Conservation (phyloP, 1,140 invertebrate genomes). For the Lethrus apterus region DNA sequence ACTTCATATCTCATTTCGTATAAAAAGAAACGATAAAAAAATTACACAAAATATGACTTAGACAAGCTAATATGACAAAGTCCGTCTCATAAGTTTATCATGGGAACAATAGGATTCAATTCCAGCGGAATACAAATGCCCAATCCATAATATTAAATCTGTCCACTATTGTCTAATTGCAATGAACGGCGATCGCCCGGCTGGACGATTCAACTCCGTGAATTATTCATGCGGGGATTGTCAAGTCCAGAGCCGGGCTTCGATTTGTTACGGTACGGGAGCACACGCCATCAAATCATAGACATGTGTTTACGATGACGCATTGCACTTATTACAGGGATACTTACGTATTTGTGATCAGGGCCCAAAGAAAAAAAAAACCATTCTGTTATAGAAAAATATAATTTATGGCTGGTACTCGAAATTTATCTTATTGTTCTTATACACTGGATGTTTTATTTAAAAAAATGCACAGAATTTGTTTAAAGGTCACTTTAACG, state of each 20-base stretch:
- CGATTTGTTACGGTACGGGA: conserved; percentile 20
- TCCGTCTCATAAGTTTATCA: conserved; percentile 31
- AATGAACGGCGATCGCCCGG: conserved; percentile 28
- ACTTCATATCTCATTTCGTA: background rate
- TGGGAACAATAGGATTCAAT: conserved; percentile 31
- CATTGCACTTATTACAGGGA: conserved; percentile 6
- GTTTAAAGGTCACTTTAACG: too few species aligned
- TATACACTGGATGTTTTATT: background rate
- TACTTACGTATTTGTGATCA: too few species aligned
- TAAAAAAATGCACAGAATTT: too few species aligned
- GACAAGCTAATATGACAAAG: conserved; percentile 24
- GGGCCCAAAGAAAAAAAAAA: background rate
- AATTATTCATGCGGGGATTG: conserved; percentile 31
- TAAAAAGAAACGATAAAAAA: conserved; percentile 10
- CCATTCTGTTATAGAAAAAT: background rate
- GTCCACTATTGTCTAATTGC: conserved; percentile 35
- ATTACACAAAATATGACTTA: conserved; percentile 17
- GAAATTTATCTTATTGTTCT: background rate
- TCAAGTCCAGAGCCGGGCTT: conserved; percentile 22
- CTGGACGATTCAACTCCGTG: conserved; percentile 23
- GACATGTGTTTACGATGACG: conserved; percentile 16
- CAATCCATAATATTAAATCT: conserved; percentile 36
- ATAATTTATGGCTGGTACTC: background rate
- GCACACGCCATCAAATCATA: conserved; percentile 15
- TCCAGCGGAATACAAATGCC: conserved; percentile 32